Evolutionary conservation across 2,113 vertebrate species (phyloP).

Genomic region (Silurus meridionalis): DNA sequence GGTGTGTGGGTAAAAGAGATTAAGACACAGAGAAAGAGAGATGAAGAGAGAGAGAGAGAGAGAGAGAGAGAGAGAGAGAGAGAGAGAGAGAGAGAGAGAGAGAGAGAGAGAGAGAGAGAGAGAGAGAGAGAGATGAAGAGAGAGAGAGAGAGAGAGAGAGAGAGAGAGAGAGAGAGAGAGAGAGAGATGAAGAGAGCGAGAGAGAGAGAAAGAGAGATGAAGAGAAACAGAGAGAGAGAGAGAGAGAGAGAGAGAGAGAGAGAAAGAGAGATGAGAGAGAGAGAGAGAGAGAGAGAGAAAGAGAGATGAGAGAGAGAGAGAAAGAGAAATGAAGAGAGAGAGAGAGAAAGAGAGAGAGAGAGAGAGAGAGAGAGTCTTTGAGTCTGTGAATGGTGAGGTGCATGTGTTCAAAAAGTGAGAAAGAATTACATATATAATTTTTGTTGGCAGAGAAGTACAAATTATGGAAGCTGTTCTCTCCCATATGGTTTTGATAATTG

Average conservation of each 20-base stretch:
- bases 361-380: not conserved
- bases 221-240: no score
- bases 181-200: no score
- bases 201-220: no score
- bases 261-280: no score
- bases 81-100: not conserved
- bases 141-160: no score
- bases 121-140: no score
- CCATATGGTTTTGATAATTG: conserved; percentile 19
- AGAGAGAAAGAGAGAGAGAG: not conserved
- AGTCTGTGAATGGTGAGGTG: not conserved
- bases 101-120: not conserved
- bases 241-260: no score
- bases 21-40: no score
- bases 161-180: no score
- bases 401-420: conserved; percentile 11
- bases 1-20: not conserved
- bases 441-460: not conserved
- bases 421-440: not conserved
- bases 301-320: no score
- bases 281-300: no score
- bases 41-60: no score
- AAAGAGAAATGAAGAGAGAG: not conserved
- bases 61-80: not conserved
- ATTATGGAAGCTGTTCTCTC: not conserved